Percentiles rank a stretch among this genome's conserved stretches.
These are phyloP conservation scores for Poliocrania exsul DNA, from an alignment of 2,797 vertebrate genomes.

Conservation along the genomic window DNA sequence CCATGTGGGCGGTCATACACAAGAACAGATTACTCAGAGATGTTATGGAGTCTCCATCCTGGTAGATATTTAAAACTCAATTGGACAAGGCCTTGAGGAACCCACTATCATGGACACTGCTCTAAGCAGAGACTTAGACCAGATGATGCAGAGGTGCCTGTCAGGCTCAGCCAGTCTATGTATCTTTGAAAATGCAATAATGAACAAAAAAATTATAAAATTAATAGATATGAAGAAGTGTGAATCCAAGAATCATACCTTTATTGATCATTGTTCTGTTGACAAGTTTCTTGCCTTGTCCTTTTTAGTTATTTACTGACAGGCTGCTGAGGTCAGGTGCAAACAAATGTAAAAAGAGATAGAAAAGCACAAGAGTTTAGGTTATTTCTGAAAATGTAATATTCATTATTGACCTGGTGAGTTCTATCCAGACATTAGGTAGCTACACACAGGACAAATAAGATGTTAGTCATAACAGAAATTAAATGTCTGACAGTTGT, in stretches of 20 bases:
- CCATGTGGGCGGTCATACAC: accelerated
- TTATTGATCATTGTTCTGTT: neutral
- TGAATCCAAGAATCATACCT: neutral
- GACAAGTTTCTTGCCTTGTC: neutral
- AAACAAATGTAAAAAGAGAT: neutral
- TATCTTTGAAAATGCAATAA: neutral
- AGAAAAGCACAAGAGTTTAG: neutral
- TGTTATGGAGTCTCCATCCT: neutral
- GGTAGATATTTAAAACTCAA: neutral
- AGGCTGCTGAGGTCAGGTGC: neutral
- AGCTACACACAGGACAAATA: neutral
- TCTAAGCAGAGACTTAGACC: neutral
- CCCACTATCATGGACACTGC: neutral
- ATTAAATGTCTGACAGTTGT: neutral
- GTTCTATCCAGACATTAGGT: neutral
- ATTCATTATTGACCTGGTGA: neutral
- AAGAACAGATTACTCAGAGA: neutral
- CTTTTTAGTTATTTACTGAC: neutral
- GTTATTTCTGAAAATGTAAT: neutral
- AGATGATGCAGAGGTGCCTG: neutral
- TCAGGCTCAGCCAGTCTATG: neutral
- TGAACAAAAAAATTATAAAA: neutral
- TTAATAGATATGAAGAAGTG: neutral
- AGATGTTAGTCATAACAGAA: neutral
- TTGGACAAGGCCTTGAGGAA: neutral